Percentiles rank a stretch among this genome's conserved stretches.
phyloP scores from a whole-genome alignment of 2,797 vertebrate genomes.

The Manis javanica region DNA sequence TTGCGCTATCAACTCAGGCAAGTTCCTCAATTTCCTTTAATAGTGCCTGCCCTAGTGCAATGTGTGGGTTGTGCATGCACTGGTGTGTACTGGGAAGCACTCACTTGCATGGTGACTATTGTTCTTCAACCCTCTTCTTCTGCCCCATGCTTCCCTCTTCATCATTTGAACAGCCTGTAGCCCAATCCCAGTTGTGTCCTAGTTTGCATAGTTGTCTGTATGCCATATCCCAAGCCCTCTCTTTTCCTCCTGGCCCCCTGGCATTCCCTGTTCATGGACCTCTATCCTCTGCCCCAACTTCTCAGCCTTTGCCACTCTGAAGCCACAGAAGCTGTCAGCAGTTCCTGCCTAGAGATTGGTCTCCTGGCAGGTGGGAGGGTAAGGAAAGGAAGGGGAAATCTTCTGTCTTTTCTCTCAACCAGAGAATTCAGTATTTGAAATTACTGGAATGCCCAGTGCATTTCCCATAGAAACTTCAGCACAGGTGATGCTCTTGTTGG shows the following conservation, averaged over 20 bases:
- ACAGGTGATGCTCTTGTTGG: not conserved
- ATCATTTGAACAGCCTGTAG: not conserved
- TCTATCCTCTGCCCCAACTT: not conserved
- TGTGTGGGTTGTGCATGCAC: not conserved
- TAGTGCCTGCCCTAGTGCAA: not conserved
- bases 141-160: not conserved
- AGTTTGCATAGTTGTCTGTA: not conserved
- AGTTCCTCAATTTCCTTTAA: not conserved
- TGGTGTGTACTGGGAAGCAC: not conserved
- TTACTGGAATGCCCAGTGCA: too few species aligned
- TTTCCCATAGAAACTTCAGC: not conserved
- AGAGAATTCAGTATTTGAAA: not conserved
- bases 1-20: accelerated
- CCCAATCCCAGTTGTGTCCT: not conserved
- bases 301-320: not conserved
- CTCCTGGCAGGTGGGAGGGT: not conserved
- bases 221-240: not conserved
- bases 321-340: not conserved
- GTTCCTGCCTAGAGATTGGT: not conserved
- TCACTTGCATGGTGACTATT: not conserved
- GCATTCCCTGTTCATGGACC: not conserved
- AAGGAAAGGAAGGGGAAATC: not conserved
- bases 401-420: not conserved
- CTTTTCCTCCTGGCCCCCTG: not conserved
- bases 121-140: not conserved